Conservation (phyloP, 2,888 invertebrate genomes). For the Ernsta delagoae region DNA sequence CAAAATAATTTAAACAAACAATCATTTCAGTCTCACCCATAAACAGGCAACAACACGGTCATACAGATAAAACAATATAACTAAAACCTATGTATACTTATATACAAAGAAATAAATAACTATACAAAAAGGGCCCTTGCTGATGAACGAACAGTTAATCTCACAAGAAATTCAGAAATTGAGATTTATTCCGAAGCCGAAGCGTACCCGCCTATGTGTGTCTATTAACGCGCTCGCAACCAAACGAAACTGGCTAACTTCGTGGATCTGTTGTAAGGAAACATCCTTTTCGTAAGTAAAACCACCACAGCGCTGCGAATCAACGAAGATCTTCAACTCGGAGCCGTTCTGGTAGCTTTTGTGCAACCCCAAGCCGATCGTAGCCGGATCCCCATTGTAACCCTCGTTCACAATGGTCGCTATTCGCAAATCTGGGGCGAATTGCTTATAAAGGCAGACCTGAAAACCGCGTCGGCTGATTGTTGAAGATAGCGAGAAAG, state of each 20-base stretch:
- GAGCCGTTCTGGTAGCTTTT: conserved; percentile 67
- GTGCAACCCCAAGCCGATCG: conserved; percentile 67
- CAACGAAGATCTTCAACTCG: conserved; percentile 74
- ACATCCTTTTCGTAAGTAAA: conserved; percentile 74
- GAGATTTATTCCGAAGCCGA: conserved; percentile 73
- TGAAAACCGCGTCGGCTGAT: conserved; percentile 68
- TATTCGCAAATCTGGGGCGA: conserved; percentile 66
- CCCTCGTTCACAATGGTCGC: conserved; percentile 69
- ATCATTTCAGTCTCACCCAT: conserved; percentile 64
- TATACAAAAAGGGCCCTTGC: conserved; percentile 61
- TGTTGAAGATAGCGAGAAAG: conserved; percentile 66
- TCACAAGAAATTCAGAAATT: conserved; percentile 61
- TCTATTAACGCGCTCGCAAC: conserved; percentile 72
- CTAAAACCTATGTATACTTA: conserved; percentile 84
- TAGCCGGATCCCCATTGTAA: conserved; percentile 54
- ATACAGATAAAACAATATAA: conserved; percentile 69
- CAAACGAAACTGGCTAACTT: conserved; percentile 65
- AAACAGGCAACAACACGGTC: conserved; percentile 56
- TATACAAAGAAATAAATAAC: conserved; percentile 78
- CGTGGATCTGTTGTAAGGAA: conserved; percentile 65
- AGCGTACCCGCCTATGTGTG: conserved; percentile 66
- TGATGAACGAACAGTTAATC: neutral
- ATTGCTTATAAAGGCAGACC: conserved; percentile 68
- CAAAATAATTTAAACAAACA: conserved; percentile 34
- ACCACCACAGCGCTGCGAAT: conserved; percentile 74